phyloP scores from a whole-genome alignment of 2,888 invertebrate genomes.

The Rhagium mordax region DNA sequence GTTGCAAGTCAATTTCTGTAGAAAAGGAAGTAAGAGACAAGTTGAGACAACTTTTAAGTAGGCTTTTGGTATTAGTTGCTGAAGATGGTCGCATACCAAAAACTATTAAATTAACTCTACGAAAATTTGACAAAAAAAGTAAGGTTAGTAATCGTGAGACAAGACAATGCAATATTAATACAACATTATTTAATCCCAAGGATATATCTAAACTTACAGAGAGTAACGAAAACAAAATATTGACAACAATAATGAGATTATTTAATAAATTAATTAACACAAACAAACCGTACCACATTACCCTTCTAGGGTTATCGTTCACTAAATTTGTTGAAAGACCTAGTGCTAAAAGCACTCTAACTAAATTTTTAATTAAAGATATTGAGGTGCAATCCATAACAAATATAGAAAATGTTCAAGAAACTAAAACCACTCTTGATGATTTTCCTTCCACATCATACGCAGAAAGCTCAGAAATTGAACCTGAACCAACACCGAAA shows the following conservation, averaged over 20 bases:
- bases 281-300: slow-evolving; percentile 84
- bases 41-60: slow-evolving; percentile 78
- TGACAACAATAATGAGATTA: slow-evolving; percentile 81
- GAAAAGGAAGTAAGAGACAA: slow-evolving; percentile 83
- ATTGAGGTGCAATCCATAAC: slow-evolving; percentile 85
- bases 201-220: slow-evolving; percentile 66
- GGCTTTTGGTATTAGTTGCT: slow-evolving; percentile 80
- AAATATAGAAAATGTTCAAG: slow-evolving; percentile 74
- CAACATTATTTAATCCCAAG: slow-evolving; percentile 74
- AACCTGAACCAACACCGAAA: slow-evolving; percentile 84
- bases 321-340: slow-evolving; percentile 85
- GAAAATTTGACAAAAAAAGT: slow-evolving; percentile 79
- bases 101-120: slow-evolving; percentile 81
- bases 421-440: slow-evolving; percentile 28
- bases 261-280: slow-evolving; percentile 83
- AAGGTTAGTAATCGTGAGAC: slow-evolving; percentile 82
- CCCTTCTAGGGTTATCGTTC: slow-evolving; percentile 85
- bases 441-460: slow-evolving; percentile 63
- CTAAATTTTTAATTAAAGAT: slow-evolving; percentile 83
- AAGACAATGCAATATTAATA: slow-evolving; percentile 81
- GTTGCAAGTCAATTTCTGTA: slow-evolving; percentile 81
- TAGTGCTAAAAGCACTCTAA: slow-evolving; percentile 76
- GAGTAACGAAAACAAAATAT: slow-evolving; percentile 77
- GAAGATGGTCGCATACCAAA: slow-evolving; percentile 87
- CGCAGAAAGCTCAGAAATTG: slow-evolving; percentile 73